Base-by-base conservation (phyloP, 1,140 invertebrate species). In the Drosophila prosaltans region DNA sequence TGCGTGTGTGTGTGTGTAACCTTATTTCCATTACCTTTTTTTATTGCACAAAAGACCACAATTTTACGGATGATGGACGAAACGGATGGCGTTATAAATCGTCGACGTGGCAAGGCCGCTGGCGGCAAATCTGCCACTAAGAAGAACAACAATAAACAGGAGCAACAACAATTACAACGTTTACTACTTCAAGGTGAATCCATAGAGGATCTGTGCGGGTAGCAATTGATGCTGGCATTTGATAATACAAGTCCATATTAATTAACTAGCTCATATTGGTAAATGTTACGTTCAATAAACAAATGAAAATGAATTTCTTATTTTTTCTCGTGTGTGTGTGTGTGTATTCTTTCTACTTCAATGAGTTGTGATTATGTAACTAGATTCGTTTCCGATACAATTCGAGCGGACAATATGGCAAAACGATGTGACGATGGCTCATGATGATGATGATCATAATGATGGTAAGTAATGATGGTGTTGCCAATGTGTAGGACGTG, bases 21-120 rank as follows among this genome's bases (percentile, higher is more conserved):
- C 32, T 7, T 36, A 3, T 36, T 36, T 36, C 6, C 32, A 36
- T 36, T 36, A 36, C 32, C 16, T 7, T 62, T n/a, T 41, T 1
- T 40, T 64, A 16, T 61, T 71, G 61, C 62, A 11, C 28, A 92
- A 16, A 16, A 16, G 91, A 95, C 95, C 0, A 95, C 97, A 83
- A 97, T 99, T 65, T 93, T 98, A 11, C 94, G 97, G 21, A 98
- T 99, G 97, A 99, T 99, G 98, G 98, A 99, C 88, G 97, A 98
- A 59, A 94, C 96, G 9, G 96, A 98, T 81, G 98, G 97, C 1
- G 97, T 98, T 6, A 92, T 95, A 2, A 97, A 98, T 85, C 80
- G 92, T 7, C 82, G 92, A 51, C 83, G 83, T 70, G 83, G 83
- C 65, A 86, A 86, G 57, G 83, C 69, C 76, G 69, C 82, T 63